Evolutionary conservation across 2,113 vertebrate genomes (phyloP), one percentile per base, ranked within the genome.

Genomic region (Apeltes quadracus): DNA sequence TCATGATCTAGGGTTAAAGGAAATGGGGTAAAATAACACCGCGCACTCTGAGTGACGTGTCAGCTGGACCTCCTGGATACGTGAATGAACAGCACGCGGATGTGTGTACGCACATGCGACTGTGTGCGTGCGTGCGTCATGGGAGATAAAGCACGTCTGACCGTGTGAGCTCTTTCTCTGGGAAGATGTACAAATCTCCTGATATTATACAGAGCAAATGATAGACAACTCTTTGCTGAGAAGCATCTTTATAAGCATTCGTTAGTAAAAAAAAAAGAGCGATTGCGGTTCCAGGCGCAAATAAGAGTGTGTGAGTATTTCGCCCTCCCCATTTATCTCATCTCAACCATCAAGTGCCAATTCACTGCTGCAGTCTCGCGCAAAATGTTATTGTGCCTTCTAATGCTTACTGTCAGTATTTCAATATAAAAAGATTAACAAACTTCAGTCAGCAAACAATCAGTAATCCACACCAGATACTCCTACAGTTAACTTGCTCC

Each of bases 21-120:
- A 90, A 92, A 90, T 84, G 87, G 82, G 82, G 90, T 91, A 92
- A 94, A 88, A 90, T 83, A 91, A 92, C 90, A 90, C 88, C 84
- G 14, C 61, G 50, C 69, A 18, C 84, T 85, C 72, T 91, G 92
- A 92, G 85, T 91, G 89, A 90, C 87, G 78, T 44, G 88, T 91
- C 92, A 93, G 92, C 92, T 93, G 91, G 86, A 86, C 77, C 80
- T 82, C 63, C 79, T 83, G 81, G 78, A 82, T 57, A 81, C 43
- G 61, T 50, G 41, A 66, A 81, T 75, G 79, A 56, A 59, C 83
- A 78, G 69, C 59, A 69, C 53, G 68, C 36, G 57, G 62, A 66
- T 69, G 66, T 61, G 72, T 78, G 75, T 72, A 18, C 23, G 39
- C 62, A 43, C 51, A 27, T 32, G 71, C 70, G 69, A 68, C 43